Conservation (phyloP, 2,888 invertebrate genomes). For the Zele albiditarsus region DNA sequence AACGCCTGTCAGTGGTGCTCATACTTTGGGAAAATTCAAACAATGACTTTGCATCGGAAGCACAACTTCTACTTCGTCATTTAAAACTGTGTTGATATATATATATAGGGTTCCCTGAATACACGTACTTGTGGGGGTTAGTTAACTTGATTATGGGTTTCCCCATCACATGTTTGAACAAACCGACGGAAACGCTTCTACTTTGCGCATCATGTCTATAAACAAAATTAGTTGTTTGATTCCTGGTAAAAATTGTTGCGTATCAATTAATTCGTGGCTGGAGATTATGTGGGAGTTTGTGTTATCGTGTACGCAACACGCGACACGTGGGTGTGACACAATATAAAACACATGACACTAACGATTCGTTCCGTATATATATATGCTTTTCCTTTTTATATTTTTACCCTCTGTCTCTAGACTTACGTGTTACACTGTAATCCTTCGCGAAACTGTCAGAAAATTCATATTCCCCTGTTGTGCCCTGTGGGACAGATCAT, state of each 20-base stretch:
- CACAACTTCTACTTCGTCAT: constrained; percentile 7
- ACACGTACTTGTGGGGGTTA: not conserved
- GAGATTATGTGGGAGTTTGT: constrained; percentile 29
- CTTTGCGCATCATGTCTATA: not conserved
- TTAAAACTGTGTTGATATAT: not conserved
- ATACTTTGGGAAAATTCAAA: constrained; percentile 52
- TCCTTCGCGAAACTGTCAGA: constrained; percentile 29
- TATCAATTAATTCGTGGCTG: too few species aligned
- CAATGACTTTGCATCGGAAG: constrained; percentile 34
- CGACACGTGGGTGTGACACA: constrained; percentile 66
- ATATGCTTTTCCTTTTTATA: not conserved
- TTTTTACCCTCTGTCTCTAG: constrained; percentile 27
- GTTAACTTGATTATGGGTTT: constrained; percentile 32
- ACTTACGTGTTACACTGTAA: constrained; percentile 25
- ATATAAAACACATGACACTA: constrained; percentile 41
- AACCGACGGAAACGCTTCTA: not conserved
- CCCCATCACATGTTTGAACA: constrained; percentile 22
- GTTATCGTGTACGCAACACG: constrained; percentile 59
- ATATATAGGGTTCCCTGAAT: not conserved
- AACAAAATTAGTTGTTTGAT: too few species aligned
- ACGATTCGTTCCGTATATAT: constrained; percentile 39
- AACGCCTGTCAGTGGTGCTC: constrained; percentile 65
- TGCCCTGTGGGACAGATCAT: constrained; percentile 12
- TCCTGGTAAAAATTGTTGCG: too few species aligned
- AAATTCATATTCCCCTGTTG: not conserved